Evolutionary conservation across 2,888 invertebrate genomes (phyloP).

Genomic region (Ochropleura leucogaster): DNA sequence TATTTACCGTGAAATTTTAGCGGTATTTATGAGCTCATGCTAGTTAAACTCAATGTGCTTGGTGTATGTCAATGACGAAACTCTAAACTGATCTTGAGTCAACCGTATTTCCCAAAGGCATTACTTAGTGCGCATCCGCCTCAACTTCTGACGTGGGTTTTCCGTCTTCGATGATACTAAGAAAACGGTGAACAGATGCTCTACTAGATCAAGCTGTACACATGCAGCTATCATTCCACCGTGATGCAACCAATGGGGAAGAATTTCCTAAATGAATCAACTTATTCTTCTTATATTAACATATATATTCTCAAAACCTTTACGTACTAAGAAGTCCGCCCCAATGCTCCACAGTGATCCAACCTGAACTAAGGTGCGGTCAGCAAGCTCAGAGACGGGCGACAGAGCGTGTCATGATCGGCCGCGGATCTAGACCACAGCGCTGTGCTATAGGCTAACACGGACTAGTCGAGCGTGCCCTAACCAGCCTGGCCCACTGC

Average conservation of each 20-base stretch:
- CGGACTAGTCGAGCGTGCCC: conserved; percentile 54
- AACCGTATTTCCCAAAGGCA: conserved; percentile 2
- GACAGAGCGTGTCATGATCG: conserved; percentile 81
- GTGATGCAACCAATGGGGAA: neutral
- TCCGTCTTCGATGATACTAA: conserved; percentile 1
- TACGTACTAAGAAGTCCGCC: conserved; percentile 19
- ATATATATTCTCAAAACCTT: neutral
- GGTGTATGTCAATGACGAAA: conserved; percentile 4
- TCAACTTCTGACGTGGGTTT: conserved; percentile 4
- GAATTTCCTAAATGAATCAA: neutral
- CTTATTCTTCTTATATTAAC: neutral
- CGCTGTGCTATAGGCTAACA: conserved; percentile 54
- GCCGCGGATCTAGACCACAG: conserved; percentile 72
- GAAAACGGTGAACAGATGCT: neutral
- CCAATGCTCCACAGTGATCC: conserved; percentile 10
- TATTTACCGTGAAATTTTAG: conserved; percentile 32
- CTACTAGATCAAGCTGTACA: neutral
- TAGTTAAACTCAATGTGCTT: neutral
- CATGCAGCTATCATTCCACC: neutral
- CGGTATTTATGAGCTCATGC: conserved; percentile 28
- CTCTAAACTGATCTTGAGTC: conserved; percentile 4
- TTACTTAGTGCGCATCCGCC: neutral
- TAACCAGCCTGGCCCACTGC: conserved; percentile 59
- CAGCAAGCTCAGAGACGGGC: conserved; percentile 73
- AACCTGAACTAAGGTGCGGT: conserved; percentile 56